These are phyloP conservation scores for Drosophila fuyamai DNA, from an alignment of 1,140 invertebrate species.

Conservation along the genomic window DNA sequence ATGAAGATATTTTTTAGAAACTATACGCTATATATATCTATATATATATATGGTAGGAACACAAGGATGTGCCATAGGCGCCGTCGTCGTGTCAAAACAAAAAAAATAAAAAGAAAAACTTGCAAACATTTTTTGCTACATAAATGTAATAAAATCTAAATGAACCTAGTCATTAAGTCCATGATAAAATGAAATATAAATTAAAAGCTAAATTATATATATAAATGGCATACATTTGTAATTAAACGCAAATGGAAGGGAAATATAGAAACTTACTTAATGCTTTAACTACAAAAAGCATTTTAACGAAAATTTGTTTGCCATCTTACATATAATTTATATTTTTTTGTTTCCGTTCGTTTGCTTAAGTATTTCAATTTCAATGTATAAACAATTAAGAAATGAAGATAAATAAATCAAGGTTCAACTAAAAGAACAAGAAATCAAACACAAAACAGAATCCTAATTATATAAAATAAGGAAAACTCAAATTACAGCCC, in stretches of 20 bases:
- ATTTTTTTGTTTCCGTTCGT: constrained; percentile 25
- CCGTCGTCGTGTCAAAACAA: constrained; percentile 31
- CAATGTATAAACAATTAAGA: constrained; percentile 19
- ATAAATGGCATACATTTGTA: constrained; percentile 6
- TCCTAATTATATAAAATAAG: constrained; percentile 44
- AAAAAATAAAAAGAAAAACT: constrained; percentile 4
- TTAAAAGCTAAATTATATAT: constrained; percentile 30
- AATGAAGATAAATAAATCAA: constrained; percentile 1
- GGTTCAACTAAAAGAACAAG: constrained; percentile 31
- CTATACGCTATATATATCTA: constrained; percentile 63
- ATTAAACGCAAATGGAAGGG: constrained; percentile 16
- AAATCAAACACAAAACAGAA: constrained; percentile 46
- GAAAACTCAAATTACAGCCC: constrained; percentile 20
- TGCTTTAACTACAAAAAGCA: constrained; percentile 11
- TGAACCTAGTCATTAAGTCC: constrained; percentile 57
- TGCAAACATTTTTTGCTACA: constrained; percentile 60
- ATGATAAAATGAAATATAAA: constrained; percentile 20
- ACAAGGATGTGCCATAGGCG: constrained; percentile 75
- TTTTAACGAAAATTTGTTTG: constrained; percentile 31
- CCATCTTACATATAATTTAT: constrained; percentile 29
- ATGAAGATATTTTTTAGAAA: constrained; percentile 77
- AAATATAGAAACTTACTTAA: constrained; percentile 32
- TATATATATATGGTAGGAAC: constrained; percentile 48
- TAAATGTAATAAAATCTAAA: constrained; percentile 59
- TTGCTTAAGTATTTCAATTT: constrained; percentile 34